phyloP scores from a whole-genome alignment of 2,888 invertebrate genomes.

The Choreutis nemorana region DNA sequence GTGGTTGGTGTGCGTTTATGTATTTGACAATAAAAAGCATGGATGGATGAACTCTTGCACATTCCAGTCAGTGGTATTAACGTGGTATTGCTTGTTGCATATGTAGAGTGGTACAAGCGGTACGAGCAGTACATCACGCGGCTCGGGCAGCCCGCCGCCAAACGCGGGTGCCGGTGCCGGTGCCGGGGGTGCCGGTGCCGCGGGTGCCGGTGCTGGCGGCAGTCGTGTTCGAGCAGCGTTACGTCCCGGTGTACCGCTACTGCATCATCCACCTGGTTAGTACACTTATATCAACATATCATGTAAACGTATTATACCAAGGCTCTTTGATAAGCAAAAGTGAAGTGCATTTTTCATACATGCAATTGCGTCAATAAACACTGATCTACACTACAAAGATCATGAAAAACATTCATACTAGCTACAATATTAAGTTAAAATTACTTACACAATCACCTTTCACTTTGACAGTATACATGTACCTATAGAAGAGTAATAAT shows the following conservation, averaged over 20 bases:
- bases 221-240: constrained; percentile 38
- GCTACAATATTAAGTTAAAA: background rate
- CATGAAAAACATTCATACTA: background rate
- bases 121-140: constrained; percentile 11
- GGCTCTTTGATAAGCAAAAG: background rate
- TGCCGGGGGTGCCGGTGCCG: constrained; percentile 1
- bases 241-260: constrained; percentile 37
- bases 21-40: no score
- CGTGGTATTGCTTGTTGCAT: background rate
- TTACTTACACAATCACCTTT: no score
- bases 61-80: background rate
- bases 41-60: no score
- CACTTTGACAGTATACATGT: background rate
- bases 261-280: constrained; percentile 48
- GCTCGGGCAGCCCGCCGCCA: constrained; percentile 2
- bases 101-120: constrained; percentile 13
- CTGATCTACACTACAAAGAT: background rate
- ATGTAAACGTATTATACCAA: background rate
- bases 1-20: no score
- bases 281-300: background rate
- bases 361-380: background rate
- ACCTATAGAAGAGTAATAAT: no score
- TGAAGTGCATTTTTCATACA: background rate
- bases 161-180: constrained; percentile 5
- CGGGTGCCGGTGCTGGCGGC: constrained; percentile 8